phyloP scores from a whole-genome alignment of 92 coral and sea anemone species.

The Bergia puertoricense region DNA sequence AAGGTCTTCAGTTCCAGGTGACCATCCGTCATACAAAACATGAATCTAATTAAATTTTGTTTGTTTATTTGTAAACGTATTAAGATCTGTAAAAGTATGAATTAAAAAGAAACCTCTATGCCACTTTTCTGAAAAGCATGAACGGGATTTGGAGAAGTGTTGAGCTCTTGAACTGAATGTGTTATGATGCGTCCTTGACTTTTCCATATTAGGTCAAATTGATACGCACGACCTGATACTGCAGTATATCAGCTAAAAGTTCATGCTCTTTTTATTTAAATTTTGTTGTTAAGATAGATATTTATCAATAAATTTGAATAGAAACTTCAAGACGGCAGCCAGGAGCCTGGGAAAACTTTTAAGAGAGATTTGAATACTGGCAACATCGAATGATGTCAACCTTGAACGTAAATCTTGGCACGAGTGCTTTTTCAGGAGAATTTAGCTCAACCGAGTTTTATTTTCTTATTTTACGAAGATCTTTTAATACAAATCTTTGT shows the following conservation, averaged over 20 bases:
- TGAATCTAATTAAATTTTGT: too few species aligned
- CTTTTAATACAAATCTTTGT: neutral
- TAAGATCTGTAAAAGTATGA: too few species aligned
- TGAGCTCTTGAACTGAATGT: neutral
- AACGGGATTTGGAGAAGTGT: neutral
- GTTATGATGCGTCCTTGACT: neutral
- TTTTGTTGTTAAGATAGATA: neutral
- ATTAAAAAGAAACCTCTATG: too few species aligned
- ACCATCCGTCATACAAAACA: too few species aligned
- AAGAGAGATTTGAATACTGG: neutral
- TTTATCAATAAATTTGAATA: neutral
- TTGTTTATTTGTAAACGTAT: too few species aligned
- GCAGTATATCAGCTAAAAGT: neutral
- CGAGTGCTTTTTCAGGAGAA: neutral
- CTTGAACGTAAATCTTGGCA: neutral
- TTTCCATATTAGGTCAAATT: neutral
- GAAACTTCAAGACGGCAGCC: neutral
- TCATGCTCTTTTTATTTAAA: neutral
- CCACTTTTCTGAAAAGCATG: neutral
- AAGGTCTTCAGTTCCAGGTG: too few species aligned
- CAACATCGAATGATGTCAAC: neutral
- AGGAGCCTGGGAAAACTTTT: neutral
- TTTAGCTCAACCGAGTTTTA: neutral
- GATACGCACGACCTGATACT: neutral
- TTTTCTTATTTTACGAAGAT: neutral